Evolutionary conservation across 92 coral and sea anemone species (phyloP).

Genomic region (Phenganax marumi): DNA sequence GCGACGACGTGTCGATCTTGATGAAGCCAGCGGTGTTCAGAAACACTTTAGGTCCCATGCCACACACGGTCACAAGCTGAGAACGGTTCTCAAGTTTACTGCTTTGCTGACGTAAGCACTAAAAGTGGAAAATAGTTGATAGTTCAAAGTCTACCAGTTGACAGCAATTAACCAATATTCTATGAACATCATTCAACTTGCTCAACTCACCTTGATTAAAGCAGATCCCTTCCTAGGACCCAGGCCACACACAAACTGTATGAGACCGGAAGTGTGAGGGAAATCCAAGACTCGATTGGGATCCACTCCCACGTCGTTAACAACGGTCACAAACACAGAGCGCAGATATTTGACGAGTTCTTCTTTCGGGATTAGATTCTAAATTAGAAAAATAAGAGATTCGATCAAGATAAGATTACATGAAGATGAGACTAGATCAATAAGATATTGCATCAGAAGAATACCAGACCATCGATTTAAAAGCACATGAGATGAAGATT

Average conservation of each 20-base stretch:
- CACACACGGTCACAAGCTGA: slow-evolving; percentile 92
- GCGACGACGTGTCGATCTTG: slow-evolving; percentile 86
- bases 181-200: neutral
- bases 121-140: neutral
- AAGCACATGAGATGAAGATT: neutral
- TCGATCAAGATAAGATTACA: neutral
- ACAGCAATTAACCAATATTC: neutral
- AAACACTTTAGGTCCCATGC: slow-evolving; percentile 94
- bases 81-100: slow-evolving; percentile 94
- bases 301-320: slow-evolving; percentile 95
- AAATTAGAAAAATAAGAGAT: neutral
- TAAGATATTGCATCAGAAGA: no score
- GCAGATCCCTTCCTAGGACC: slow-evolving; percentile 95
- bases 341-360: slow-evolving; percentile 70
- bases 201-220: slow-evolving; percentile 71
- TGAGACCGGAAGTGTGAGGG: slow-evolving; percentile 76
- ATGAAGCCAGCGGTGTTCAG: slow-evolving; percentile 94
- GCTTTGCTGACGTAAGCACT: slow-evolving; percentile 92
- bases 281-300: slow-evolving; percentile 86
- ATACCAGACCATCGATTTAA: neutral
- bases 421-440: no score
- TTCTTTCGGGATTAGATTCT: slow-evolving; percentile 90
- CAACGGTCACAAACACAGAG: slow-evolving; percentile 79
- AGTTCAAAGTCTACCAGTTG: neutral
- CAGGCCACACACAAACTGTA: slow-evolving; percentile 98